phyloP scores from a whole-genome alignment of 1,140 invertebrate genomes.

The Ips typographus region DNA sequence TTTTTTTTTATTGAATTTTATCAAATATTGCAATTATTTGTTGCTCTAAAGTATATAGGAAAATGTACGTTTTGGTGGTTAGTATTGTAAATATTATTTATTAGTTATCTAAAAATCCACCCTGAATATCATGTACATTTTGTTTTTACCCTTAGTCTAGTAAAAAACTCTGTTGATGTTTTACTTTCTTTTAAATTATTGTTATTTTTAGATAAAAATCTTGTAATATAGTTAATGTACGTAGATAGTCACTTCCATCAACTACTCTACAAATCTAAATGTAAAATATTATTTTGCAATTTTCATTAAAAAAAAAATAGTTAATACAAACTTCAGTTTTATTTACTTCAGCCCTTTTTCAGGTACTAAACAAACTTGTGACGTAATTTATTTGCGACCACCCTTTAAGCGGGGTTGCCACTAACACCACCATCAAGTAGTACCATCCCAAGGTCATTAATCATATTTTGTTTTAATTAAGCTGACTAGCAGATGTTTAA shows the following conservation, averaged over 20 bases:
- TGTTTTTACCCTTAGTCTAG: constrained; percentile 20
- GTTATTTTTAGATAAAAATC: constrained; percentile 39
- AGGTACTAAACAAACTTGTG: constrained; percentile 5
- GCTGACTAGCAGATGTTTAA: too few species aligned
- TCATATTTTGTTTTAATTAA: too few species aligned
- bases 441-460: too few species aligned
- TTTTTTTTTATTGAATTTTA: too few species aligned
- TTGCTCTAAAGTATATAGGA: too few species aligned
- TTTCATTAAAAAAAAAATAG: constrained; percentile 38
- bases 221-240: constrained; percentile 39
- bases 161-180: constrained; percentile 40
- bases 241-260: too few species aligned
- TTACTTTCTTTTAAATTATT: constrained; percentile 41
- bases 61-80: too few species aligned
- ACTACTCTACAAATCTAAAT: constrained; percentile 29
- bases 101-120: too few species aligned
- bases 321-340: constrained; percentile 1
- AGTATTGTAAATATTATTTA: too few species aligned
- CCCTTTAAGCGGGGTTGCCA: constrained; percentile 3
- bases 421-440: too few species aligned
- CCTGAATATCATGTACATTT: constrained; percentile 15
- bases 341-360: background rate
- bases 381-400: constrained; percentile 11
- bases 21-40: too few species aligned
- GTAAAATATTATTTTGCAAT: constrained; percentile 47